Evolutionary conservation across 2,113 vertebrate genomes (phyloP).

Genomic region (Chaenocephalus aceratus): DNA sequence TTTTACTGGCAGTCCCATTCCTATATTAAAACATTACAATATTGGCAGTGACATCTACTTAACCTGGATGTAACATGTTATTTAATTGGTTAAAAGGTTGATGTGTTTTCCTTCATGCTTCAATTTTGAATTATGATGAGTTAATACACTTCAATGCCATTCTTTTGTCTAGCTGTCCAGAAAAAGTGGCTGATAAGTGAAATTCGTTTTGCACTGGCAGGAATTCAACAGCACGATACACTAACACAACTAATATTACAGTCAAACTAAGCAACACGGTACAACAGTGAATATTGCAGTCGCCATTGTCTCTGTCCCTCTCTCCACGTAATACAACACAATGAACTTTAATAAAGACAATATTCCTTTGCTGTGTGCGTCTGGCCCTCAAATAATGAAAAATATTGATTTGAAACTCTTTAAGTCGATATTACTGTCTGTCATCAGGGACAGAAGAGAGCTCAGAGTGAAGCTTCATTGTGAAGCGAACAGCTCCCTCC

Average conservation of each 20-base stretch:
- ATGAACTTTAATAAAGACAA: constrained; percentile 86
- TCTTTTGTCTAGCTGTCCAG: constrained; percentile 18
- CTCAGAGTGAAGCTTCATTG: constrained; percentile 23
- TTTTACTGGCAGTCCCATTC: not conserved
- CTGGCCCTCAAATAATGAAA: constrained; percentile 85
- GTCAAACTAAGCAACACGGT: constrained; percentile 5
- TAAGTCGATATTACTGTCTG: constrained; percentile 76
- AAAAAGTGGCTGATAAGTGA: not conserved
- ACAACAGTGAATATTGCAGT: constrained; percentile 50
- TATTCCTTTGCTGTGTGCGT: constrained; percentile 76
- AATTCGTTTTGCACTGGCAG: not conserved
- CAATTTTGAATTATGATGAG: constrained; percentile 5
- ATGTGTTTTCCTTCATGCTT: not conserved
- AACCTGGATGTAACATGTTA: constrained; percentile 3
- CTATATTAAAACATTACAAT: not conserved
- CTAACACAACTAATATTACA: not conserved
- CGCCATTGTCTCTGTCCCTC: constrained; percentile 15
- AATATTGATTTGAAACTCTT: constrained; percentile 82
- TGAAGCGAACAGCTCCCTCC: constrained; percentile 71
- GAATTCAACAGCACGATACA: not conserved
- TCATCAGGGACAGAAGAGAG: constrained; percentile 59
- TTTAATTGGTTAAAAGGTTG: not conserved
- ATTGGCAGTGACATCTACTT: not conserved
- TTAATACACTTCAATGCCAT: not conserved
- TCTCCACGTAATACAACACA: constrained; percentile 60